Conservation (phyloP, 2,797 vertebrate species). For the Acomys russatus region DNA sequence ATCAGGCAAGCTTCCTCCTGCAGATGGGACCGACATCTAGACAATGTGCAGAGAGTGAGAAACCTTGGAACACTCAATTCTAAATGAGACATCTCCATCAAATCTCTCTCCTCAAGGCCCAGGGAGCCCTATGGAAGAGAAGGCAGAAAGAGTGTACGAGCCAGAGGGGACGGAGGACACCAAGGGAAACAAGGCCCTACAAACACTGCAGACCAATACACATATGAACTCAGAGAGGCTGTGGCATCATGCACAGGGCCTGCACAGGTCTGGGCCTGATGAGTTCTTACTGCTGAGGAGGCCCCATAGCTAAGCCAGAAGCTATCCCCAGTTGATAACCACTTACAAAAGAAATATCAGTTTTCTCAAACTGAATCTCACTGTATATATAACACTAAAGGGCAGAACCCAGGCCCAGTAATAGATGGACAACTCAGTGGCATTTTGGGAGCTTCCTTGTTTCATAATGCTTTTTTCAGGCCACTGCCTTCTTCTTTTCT, state of each 20-base stretch:
- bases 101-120: neutral
- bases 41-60: neutral
- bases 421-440: neutral
- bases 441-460: neutral
- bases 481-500: neutral
- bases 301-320: neutral
- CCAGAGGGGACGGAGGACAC: neutral
- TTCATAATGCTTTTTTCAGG: neutral
- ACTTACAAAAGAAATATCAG: neutral
- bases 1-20: neutral
- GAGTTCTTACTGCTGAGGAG: neutral
- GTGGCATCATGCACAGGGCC: neutral
- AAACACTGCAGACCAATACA: neutral
- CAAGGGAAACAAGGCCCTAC: neutral
- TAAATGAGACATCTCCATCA: neutral
- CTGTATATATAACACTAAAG: neutral
- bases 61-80: neutral
- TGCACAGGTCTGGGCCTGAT: neutral
- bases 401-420: neutral
- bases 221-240: neutral
- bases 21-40: neutral
- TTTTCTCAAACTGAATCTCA: neutral
- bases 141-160: neutral
- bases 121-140: neutral
- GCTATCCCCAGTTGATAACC: neutral